Conservation (phyloP, 2,113 vertebrate species). For the Microtus richardsoni region DNA sequence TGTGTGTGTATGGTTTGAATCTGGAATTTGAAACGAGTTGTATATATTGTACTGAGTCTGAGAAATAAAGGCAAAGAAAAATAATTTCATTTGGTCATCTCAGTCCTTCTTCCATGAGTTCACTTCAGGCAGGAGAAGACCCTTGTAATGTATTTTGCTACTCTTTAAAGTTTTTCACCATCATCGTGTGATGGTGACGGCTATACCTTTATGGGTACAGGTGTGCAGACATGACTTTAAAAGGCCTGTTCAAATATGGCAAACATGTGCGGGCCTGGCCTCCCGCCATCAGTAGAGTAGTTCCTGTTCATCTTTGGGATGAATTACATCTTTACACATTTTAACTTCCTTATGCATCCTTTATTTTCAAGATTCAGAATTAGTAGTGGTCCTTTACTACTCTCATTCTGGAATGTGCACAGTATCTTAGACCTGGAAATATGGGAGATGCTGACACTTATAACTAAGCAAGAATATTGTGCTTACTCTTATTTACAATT, state of each 20-base stretch:
- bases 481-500: background rate
- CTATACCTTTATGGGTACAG: background rate
- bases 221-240: background rate
- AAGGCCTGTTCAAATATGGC: accelerated
- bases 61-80: constrained; percentile 17
- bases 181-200: background rate
- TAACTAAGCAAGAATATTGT: background rate
- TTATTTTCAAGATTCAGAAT: background rate
- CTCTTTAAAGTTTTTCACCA: background rate
- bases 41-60: background rate
- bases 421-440: background rate
- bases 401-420: background rate
- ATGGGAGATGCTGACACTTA: background rate
- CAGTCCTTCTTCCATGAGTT: background rate
- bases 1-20: background rate
- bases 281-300: background rate
- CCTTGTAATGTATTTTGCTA: background rate
- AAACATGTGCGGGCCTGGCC: background rate
- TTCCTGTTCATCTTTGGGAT: background rate
- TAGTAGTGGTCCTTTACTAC: background rate
- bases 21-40: background rate
- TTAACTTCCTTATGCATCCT: background rate
- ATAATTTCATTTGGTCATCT: background rate
- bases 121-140: background rate
- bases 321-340: background rate